phyloP scores from a whole-genome alignment of 2,888 invertebrate genomes.

The Nomada ferruginata region DNA sequence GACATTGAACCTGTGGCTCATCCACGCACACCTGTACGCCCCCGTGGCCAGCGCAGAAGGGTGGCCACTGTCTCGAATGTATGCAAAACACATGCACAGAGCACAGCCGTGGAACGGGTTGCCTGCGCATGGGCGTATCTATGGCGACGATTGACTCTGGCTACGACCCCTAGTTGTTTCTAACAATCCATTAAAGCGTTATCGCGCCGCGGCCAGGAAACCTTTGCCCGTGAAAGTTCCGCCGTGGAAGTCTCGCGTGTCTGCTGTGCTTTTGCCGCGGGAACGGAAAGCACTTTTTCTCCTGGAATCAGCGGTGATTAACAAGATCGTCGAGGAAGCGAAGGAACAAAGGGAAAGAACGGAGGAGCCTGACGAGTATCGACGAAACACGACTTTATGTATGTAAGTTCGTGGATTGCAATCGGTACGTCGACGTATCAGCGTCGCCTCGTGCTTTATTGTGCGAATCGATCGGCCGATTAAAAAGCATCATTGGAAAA shows the following conservation, averaged over 20 bases:
- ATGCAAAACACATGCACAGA: constrained; percentile 56
- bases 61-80: constrained; percentile 40
- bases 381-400: not conserved
- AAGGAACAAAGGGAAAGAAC: not conserved
- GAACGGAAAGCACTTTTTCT: not conserved
- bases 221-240: constrained; percentile 26
- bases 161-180: constrained; percentile 68
- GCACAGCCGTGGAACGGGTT: constrained; percentile 4
- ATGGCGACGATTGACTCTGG: constrained; percentile 58
- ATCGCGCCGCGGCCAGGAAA: constrained; percentile 51
- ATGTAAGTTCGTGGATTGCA: constrained; percentile 3
- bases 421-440: not conserved
- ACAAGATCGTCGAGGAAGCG: not conserved
- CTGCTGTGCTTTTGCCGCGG: not conserved
- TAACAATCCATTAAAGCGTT: constrained; percentile 62
- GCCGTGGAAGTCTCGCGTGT: constrained; percentile 23
- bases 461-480: no score
- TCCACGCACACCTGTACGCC: constrained; percentile 24
- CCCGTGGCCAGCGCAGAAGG: not conserved
- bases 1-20: constrained; percentile 64
- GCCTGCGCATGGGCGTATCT: constrained; percentile 64
- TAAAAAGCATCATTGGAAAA: not conserved
- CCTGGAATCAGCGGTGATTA: not conserved
- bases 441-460: not conserved
- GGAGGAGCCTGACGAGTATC: not conserved